Conservation (phyloP, 2,797 vertebrate species). For the Enteromius afrohamiltoni region DNA sequence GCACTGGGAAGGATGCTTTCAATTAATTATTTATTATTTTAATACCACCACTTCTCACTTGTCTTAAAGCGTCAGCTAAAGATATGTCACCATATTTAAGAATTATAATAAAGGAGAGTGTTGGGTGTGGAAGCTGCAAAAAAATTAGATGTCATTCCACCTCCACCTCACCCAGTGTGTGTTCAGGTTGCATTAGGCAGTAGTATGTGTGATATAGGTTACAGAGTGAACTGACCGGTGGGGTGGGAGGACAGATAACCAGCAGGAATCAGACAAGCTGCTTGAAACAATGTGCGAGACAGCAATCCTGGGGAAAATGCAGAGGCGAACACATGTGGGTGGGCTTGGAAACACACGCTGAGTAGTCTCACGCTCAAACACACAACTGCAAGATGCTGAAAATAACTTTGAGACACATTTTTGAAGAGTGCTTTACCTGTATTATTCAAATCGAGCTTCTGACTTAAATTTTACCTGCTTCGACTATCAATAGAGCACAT, state of each 20-base stretch:
- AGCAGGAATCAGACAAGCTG: constrained; percentile 47
- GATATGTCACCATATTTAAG: background rate
- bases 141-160: background rate
- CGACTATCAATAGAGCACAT: background rate
- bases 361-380: constrained; percentile 44
- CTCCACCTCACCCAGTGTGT: constrained; percentile 55
- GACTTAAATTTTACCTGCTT: background rate
- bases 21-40: background rate
- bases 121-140: background rate
- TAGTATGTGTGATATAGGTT: constrained; percentile 77
- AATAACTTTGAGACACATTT: constrained; percentile 23
- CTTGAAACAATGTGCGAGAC: constrained; percentile 41
- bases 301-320: constrained; percentile 8
- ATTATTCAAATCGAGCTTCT: background rate
- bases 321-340: constrained; percentile 19
- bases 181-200: constrained; percentile 76
- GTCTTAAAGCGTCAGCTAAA: background rate
- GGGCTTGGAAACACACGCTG: constrained; percentile 43
- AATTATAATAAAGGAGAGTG: background rate
- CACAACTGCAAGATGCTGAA: constrained; percentile 37
- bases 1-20: background rate
- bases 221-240: constrained; percentile 59
- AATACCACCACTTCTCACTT: background rate
- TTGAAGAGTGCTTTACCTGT: background rate
- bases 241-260: constrained; percentile 32